Conservation (phyloP, 2,113 vertebrate species). For the Ptilorrhoa leucosticta region DNA sequence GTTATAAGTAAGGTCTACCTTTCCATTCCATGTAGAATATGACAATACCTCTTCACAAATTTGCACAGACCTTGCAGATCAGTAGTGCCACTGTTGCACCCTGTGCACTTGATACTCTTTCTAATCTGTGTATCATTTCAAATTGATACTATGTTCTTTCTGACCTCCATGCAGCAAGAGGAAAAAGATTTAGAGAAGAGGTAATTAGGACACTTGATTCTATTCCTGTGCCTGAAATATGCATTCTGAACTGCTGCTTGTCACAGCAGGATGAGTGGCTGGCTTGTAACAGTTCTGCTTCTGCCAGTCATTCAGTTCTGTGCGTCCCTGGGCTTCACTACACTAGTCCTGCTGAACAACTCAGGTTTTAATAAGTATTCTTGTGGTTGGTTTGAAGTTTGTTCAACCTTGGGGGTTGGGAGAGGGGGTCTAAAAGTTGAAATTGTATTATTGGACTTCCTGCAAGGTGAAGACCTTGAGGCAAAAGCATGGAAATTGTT, state of each 20-base stretch:
- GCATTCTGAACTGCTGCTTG: conserved; percentile 9
- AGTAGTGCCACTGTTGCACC: background rate
- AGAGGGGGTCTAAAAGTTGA: background rate
- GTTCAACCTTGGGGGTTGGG: background rate
- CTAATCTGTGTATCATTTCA: background rate
- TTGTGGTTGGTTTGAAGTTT: background rate
- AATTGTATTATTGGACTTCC: background rate
- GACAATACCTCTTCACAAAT: background rate
- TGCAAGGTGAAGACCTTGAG: background rate
- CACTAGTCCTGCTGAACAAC: background rate
- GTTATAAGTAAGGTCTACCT: background rate
- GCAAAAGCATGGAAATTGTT: background rate
- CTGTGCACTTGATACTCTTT: background rate
- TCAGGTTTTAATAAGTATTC: background rate
- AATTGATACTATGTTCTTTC: background rate
- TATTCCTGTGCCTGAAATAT: conserved; percentile 41
- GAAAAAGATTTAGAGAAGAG: conserved; percentile 23
- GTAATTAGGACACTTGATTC: conserved; percentile 50
- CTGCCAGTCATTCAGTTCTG: background rate
- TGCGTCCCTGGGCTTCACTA: background rate
- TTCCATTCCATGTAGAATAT: background rate
- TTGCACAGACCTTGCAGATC: background rate
- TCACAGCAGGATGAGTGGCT: background rate
- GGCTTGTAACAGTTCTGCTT: background rate
- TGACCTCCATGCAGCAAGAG: conserved; percentile 12